Base-by-base conservation (phyloP, 2,113 vertebrate species). In the Vulpes ferrilata region DNA sequence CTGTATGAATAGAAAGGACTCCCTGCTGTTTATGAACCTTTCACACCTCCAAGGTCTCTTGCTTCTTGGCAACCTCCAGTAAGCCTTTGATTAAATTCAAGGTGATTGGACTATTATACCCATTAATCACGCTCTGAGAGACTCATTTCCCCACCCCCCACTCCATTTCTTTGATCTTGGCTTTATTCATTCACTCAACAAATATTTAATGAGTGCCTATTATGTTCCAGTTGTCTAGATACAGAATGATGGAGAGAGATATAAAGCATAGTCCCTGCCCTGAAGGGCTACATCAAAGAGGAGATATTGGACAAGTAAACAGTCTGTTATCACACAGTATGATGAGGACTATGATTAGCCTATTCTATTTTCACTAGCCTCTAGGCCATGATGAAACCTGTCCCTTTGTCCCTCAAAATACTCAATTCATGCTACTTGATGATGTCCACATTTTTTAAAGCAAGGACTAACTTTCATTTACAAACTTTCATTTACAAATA, bases 111-210 rank as follows among this genome's bases (percentile, higher is more conserved):
- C 53, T 62, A 13, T 80, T 73, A 12, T 30, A 48, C 13, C 55
- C 35, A 43, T 83, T 12, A 93, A 81, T 85, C 30, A 48, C 22
- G 30, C 25, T 82, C 30, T 43, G 81, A 5, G 79, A 48, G 69
- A 67, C 53, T 62, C 55, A 74, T 64, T 78, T 38, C 27, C 65
- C 57, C 48, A 53, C 30, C 5, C 32, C 19, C 25, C 7, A 80
- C 11, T 73, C 81, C 67, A 55, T 69, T 83, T 55, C 67, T 92
- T 74, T 79, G 53, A 95, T 85, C 64, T 10, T 38, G 57, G n/a
- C 19, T 90, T 78, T 74, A 83, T 80, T 88, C 48, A 82, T 67
- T 92, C 69, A 89, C 35, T 87, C 74, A 92, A 92, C 90, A 93
- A 78, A 48, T 80, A 87, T 30, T 95, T 95, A 87, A 79, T 85